phyloP scores from a whole-genome alignment of 2,888 invertebrate genomes.

The Leucophenga maculata region DNA sequence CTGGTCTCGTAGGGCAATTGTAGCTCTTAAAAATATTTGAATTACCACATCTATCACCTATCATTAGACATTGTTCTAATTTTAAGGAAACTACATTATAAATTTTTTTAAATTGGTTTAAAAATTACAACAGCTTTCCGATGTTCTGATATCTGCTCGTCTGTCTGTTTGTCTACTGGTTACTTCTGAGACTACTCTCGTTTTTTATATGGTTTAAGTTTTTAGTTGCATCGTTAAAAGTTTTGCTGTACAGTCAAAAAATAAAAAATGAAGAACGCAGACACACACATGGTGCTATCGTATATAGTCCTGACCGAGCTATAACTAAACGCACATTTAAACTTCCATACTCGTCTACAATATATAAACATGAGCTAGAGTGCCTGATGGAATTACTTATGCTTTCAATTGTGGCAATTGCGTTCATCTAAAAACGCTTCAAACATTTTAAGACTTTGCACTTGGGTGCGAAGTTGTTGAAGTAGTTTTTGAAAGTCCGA shows the following conservation, averaged over 20 bases:
- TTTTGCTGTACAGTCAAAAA: not conserved
- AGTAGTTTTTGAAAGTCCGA: not conserved
- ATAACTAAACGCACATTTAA: not conserved
- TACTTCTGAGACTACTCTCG: too few relatives aligned
- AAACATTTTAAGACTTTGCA: not conserved
- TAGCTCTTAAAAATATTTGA: too few relatives aligned
- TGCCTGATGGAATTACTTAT: conserved; percentile 9
- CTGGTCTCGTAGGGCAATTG: too few relatives aligned
- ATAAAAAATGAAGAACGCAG: not conserved
- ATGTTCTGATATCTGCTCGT: too few relatives aligned
- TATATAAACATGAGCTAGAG: not conserved
- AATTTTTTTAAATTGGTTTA: too few relatives aligned
- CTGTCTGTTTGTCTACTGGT: too few relatives aligned
- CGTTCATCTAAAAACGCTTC: conserved; percentile 9
- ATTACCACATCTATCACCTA: too few relatives aligned
- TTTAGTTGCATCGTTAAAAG: conserved; percentile 22
- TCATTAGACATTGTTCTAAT: too few relatives aligned
- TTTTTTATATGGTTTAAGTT: conserved; percentile 7
- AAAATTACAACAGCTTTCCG: too few relatives aligned
- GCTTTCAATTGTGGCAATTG: conserved; percentile 13
- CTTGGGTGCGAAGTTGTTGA: not conserved
- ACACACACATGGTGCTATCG: not conserved
- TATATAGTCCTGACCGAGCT: not conserved
- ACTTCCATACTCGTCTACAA: not conserved
- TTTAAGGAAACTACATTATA: too few relatives aligned